Evolutionary conservation across 2,888 invertebrate genomes (phyloP), one percentile per base, ranked within the genome.

Genomic region (Oxyteleia sp.): DNA sequence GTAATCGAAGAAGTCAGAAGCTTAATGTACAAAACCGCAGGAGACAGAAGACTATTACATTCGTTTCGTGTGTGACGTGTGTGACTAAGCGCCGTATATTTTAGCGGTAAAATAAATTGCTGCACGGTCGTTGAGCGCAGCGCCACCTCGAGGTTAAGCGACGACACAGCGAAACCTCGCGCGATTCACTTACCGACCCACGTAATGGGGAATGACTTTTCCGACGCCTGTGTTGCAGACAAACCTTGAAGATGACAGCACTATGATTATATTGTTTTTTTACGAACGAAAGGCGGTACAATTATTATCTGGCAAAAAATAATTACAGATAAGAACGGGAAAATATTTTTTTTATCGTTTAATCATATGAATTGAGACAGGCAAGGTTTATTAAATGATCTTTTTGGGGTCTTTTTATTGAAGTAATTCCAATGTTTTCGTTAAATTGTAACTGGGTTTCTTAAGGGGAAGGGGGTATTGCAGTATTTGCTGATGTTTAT

Each of bases 11-110:
- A 82, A 76, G 85, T 85, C 84, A 84, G 82, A 85, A 88, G 86
- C 88, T 84, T 87, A 86, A 88, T 85, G 85, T 86, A 86, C 85
- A 84, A 89, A 90, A 90, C 89, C 89, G 87, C 90, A 88, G 75
- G 86, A 75, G 32, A 41, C 5, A 72, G 49, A 64, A 16, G 59
- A 79, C 79, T 82, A 86, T 83, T 55, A 68, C 72, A 41, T 59
- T 66, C 51, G 59, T 66, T 72, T 51, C 51, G 45, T 49, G 35
- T 63, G 59, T 75, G 74, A 35, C 51, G 45, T 49, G 35, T 63
- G 59, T 75, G 74, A 35, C 57, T 66, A 76, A 57, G 66, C 63
- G 45, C 61, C 63, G 69, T 68, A 45, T 80, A 75, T 75, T 85
- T 79, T 78, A 57, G 57, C 64, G 47, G 61, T 75, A 57, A 64